These are phyloP conservation scores for Drosophila kurseongensis DNA, from an alignment of 1,140 invertebrate genomes.

Conservation along the genomic window DNA sequence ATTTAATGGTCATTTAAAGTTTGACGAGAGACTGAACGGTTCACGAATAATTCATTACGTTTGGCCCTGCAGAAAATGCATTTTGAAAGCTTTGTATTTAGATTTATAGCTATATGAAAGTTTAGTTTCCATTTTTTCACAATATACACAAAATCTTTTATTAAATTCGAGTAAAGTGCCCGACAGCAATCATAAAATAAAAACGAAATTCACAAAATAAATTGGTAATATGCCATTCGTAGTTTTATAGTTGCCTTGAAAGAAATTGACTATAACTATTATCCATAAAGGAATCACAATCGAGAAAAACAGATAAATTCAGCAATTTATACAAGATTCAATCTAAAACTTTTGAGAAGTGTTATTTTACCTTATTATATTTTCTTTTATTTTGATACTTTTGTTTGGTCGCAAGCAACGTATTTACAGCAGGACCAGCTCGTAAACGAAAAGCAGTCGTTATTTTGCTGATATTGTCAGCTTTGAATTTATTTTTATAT, in stretches of 20 bases:
- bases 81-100: neutral
- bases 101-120: no score
- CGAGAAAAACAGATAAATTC: no score
- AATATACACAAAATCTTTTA: neutral
- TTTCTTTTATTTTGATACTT: slow-evolving; percentile 6
- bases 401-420: slow-evolving; percentile 1
- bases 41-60: slow-evolving; percentile 22
- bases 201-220: no score
- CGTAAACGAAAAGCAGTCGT: slow-evolving; percentile 27
- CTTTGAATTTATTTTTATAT: slow-evolving; percentile 50
- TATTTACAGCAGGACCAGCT: slow-evolving; percentile 8
- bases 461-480: slow-evolving; percentile 23
- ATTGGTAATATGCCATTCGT: no score
- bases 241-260: no score
- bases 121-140: neutral
- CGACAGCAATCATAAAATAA: no score
- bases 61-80: slow-evolving; percentile 3
- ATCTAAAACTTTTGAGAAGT: neutral
- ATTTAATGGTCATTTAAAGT: slow-evolving; percentile 16
- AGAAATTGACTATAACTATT: no score
- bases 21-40: slow-evolving; percentile 15
- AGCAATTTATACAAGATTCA: no score
- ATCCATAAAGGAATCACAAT: no score
- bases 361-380: slow-evolving; percentile 5
- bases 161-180: no score